phyloP scores from a whole-genome alignment of 2,888 invertebrate species.

The Phengaris alcon region DNA sequence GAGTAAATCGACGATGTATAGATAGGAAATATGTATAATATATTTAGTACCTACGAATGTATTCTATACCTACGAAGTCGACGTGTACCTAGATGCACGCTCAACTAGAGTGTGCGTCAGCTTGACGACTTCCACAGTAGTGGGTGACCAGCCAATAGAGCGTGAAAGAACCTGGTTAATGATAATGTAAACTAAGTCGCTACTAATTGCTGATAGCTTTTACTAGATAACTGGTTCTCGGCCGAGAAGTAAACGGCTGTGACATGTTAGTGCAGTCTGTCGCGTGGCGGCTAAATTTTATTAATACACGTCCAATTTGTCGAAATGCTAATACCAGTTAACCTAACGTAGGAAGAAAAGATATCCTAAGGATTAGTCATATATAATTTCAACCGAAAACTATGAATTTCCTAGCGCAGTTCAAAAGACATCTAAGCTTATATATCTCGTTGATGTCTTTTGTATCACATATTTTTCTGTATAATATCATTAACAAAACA shows the following conservation, averaged over 20 bases:
- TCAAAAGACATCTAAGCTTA: not conserved
- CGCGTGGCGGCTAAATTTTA: not conserved
- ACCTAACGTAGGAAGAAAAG: no score
- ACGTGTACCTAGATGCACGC: no score
- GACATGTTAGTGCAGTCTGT: not conserved
- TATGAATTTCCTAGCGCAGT: not conserved
- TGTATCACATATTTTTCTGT: not conserved
- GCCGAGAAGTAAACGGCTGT: not conserved
- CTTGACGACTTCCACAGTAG: not conserved
- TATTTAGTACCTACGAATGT: no score
- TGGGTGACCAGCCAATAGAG: not conserved
- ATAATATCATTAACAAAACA: not conserved
- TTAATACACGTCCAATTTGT: no score
- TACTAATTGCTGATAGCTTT: not conserved
- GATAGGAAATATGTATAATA: no score
- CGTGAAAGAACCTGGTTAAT: slow-evolving; percentile 14
- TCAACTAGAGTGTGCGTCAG: no score
- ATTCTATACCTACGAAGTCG: no score
- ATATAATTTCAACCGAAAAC: no score
- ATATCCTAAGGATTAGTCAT: no score
- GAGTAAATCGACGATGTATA: no score
- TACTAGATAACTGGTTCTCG: not conserved
- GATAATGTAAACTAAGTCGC: not conserved
- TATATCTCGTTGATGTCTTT: not conserved
- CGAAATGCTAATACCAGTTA: no score